Percentiles rank a stretch among this genome's conserved stretches.
Evolutionary conservation across 2,113 vertebrate genomes (phyloP).

Genomic region (Excalfactoria chinensis): DNA sequence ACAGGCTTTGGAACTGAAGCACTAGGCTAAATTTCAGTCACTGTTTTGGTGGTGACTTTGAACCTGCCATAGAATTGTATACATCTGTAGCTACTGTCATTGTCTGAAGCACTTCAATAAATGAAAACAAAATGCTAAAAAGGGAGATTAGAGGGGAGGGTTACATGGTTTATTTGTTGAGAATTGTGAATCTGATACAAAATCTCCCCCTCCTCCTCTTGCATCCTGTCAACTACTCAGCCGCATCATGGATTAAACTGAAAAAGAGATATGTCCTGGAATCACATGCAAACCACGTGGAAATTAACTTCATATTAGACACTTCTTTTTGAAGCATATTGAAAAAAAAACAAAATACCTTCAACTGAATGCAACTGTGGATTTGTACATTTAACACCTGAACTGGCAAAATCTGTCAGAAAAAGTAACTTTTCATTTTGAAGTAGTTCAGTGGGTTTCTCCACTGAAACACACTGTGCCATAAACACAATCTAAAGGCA

Average conservation of each 20-base stretch:
- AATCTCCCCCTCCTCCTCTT: not conserved
- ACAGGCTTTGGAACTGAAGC: not conserved
- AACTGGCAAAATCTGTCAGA: slow-evolving; percentile 53
- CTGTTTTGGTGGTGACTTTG: not conserved
- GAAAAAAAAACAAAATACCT: not conserved
- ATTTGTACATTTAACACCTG: slow-evolving; percentile 44
- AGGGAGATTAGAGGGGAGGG: not conserved
- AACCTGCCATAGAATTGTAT: not conserved
- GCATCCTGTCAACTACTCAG: not conserved
- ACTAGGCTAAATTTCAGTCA: not conserved
- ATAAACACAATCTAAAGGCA: slow-evolving; percentile 43
- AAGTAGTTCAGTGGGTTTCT: slow-evolving; percentile 44
- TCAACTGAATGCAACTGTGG: slow-evolving; percentile 16
- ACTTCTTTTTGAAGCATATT: not conserved
- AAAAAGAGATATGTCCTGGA: not conserved
- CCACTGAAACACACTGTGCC: slow-evolving; percentile 10
- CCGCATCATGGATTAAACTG: not conserved
- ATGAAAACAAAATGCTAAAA: not conserved
- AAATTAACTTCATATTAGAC: slow-evolving; percentile 27
- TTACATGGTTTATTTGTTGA: not conserved
- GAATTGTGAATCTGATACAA: not conserved
- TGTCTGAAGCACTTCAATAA: not conserved
- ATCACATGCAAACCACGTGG: not conserved
- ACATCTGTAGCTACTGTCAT: not conserved
- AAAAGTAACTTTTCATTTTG: slow-evolving; percentile 27